Conservation (phyloP, 2,888 invertebrate genomes). For the Harpalus rufipes region DNA sequence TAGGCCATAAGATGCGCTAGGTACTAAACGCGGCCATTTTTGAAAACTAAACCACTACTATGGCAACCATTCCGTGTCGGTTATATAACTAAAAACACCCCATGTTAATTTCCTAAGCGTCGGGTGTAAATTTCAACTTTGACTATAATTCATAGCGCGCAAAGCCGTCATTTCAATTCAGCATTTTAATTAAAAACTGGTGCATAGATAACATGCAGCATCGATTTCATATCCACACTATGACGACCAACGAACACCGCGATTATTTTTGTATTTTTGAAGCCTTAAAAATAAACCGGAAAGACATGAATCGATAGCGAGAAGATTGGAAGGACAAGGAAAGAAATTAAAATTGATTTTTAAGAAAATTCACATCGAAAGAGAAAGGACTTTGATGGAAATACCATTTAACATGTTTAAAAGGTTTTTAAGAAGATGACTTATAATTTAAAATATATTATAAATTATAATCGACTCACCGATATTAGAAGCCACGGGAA, state of each 20-base stretch:
- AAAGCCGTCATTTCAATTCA: not conserved
- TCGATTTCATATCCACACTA: not conserved
- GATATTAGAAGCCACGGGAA: too few species aligned
- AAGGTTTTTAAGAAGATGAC: not conserved
- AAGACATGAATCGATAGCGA: not conserved
- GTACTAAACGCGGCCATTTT: too few species aligned
- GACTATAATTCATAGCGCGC: too few species aligned
- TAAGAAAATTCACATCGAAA: not conserved
- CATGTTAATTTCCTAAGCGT: not conserved
- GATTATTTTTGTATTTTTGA: not conserved
- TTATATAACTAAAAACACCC: not conserved
- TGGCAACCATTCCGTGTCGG: too few species aligned
- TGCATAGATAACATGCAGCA: not conserved
- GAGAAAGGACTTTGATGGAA: not conserved
- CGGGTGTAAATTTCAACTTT: not conserved
- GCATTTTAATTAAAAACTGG: not conserved
- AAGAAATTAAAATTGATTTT: conserved; percentile 7
- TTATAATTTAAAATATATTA: too few species aligned
- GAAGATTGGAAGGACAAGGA: not conserved
- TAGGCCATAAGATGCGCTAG: too few species aligned
- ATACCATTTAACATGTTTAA: not conserved
- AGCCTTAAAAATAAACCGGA: not conserved
- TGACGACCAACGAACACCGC: not conserved
- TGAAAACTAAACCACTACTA: too few species aligned
- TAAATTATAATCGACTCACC: too few species aligned